These are phyloP conservation scores for Bursaphelenchus okinawaensis DNA, from an alignment of 2,888 invertebrate genomes.

Conservation along the genomic window DNA sequence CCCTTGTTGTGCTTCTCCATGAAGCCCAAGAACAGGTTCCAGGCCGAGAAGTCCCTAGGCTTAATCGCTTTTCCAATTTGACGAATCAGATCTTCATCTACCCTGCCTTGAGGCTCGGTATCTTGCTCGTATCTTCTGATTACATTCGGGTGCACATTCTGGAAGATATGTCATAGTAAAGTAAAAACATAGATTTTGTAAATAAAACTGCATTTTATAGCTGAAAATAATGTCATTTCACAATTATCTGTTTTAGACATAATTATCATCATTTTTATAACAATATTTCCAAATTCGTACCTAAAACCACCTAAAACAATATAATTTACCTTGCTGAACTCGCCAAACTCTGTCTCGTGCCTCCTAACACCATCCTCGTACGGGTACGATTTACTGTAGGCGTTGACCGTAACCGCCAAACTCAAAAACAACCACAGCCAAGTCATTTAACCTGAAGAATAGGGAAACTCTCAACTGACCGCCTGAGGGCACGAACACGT, in stretches of 20 bases:
- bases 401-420: not conserved
- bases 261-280: too few species aligned
- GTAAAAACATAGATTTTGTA: too few species aligned
- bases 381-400: not conserved
- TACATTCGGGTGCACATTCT: not conserved
- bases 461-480: not conserved
- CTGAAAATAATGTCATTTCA: too few species aligned
- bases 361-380: not conserved
- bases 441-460: not conserved
- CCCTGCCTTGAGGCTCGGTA: not conserved
- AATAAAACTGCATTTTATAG: too few species aligned
- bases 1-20: slow-evolving; percentile 41
- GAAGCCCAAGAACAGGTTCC: slow-evolving; percentile 50
- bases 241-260: too few species aligned
- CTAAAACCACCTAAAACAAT: too few species aligned
- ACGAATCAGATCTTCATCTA: slow-evolving; percentile 2
- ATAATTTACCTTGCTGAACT: not conserved
- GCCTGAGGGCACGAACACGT: not conserved
- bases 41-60: slow-evolving; percentile 42
- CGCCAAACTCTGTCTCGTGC: not conserved
- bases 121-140: not conserved
- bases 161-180: too few species aligned
- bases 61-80: slow-evolving; percentile 33
- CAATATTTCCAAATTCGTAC: too few species aligned
- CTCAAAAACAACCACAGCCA: not conserved